These are phyloP conservation scores for Harmothoe impar DNA, from an alignment of 2,888 invertebrate genomes.

Conservation along the genomic window DNA sequence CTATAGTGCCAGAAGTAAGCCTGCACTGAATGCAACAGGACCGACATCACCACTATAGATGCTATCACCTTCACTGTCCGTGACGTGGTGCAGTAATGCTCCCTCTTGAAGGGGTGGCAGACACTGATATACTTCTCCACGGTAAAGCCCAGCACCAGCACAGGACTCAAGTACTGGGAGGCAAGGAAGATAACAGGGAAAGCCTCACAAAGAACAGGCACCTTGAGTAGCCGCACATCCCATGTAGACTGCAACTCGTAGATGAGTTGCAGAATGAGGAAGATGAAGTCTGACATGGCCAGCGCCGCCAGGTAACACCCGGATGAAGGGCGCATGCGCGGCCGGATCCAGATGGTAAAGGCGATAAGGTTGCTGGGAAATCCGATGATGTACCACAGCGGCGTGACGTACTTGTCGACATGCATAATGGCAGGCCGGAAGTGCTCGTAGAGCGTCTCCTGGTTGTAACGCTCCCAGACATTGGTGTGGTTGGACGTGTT, in stretches of 20 bases:
- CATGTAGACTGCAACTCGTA: constrained; percentile 79
- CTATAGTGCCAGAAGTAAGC: constrained; percentile 80
- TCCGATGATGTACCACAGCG: constrained; percentile 81
- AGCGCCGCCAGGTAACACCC: constrained; percentile 82
- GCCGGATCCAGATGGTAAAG: constrained; percentile 81
- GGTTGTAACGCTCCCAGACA: constrained; percentile 43
- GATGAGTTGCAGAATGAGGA: constrained; percentile 79
- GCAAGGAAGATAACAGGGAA: constrained; percentile 80
- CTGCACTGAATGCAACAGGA: constrained; percentile 78
- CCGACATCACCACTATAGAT: constrained; percentile 73
- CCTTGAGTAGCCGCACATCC: constrained; percentile 74
- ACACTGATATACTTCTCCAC: constrained; percentile 82
- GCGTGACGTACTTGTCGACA: constrained; percentile 78
- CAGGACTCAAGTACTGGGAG: constrained; percentile 81
- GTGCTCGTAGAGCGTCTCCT: constrained; percentile 61
- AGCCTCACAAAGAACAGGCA: constrained; percentile 79
- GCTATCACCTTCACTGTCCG: constrained; percentile 78
- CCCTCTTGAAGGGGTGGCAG: constrained; percentile 82
- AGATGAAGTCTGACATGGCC: constrained; percentile 80
- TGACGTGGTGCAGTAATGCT: constrained; percentile 78
- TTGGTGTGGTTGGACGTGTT: background rate
- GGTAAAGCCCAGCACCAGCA: constrained; percentile 82
- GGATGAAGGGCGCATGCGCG: constrained; percentile 82
- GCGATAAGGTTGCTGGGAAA: constrained; percentile 82
- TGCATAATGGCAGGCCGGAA: constrained; percentile 67